A percentile compares a stretch with the other conserved stretches of the same genome.
phyloP scores from a whole-genome alignment of 2,113 vertebrate species.

The Lethenteron camtschaticum region DNA sequence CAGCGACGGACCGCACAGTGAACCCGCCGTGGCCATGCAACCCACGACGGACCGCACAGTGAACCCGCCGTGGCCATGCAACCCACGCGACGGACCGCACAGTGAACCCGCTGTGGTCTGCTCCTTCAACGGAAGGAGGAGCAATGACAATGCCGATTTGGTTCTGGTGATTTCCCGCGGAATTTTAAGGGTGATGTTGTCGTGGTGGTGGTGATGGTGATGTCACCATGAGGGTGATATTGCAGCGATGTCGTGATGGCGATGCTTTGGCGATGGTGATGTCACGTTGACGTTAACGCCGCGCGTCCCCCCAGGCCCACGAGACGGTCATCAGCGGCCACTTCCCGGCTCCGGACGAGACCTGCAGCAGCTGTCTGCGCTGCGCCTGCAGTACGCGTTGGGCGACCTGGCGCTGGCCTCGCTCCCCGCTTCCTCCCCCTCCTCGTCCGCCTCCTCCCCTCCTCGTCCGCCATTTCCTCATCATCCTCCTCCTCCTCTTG shows the following conservation, averaged over 20 bases:
- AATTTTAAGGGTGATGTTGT: too few species aligned
- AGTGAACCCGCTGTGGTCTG: neutral
- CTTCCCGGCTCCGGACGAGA: conserved; percentile 79
- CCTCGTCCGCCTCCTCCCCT: conserved; percentile 20
- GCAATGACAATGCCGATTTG: too few species aligned
- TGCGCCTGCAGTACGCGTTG: conserved; percentile 65
- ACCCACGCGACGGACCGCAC: neutral
- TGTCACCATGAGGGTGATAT: too few species aligned
- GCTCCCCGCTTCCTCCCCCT: neutral
- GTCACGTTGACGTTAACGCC: too few species aligned
- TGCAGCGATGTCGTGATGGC: too few species aligned
- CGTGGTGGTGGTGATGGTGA: too few species aligned
- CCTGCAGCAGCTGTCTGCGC: conserved; percentile 70
- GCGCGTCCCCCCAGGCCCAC: conserved; percentile 36
- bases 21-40: neutral
- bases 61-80: too few species aligned
- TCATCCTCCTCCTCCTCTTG: too few species aligned
- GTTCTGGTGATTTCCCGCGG: too few species aligned
- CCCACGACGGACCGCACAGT: too few species aligned
- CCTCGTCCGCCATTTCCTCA: conserved; percentile 9
- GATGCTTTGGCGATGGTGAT: too few species aligned
- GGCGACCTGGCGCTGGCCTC: conserved; percentile 29
- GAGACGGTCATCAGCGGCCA: conserved; percentile 73
- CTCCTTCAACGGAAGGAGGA: too few species aligned
- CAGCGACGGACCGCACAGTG: neutral